Evolutionary conservation across 2,797 vertebrate species (phyloP), one percentile per base, ranked within the genome.

Genomic region (Eurystomus glaucurus): DNA sequence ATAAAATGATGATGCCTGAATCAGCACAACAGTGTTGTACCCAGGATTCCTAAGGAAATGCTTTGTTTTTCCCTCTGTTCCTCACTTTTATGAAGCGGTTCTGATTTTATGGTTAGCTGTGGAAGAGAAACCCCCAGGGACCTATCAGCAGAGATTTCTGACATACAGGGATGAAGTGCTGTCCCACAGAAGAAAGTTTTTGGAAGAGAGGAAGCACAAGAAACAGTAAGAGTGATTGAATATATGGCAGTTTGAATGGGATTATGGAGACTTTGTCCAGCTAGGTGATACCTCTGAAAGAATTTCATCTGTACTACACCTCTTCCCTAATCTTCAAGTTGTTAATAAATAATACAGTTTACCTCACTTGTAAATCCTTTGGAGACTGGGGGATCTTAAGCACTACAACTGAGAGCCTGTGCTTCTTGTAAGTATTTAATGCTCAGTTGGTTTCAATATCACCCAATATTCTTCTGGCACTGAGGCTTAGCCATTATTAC

Each of bases 391-490:
- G 9, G 14, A 74, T 92, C 65, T 57, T 61, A 72, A 90, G 71
- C 25, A 41, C 22, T 41, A 64, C 90, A 92, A 81, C 35, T 5
- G 4, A 77, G 15, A 85, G 43, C 11, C 51, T 0, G 0, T 58
- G 58, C 76, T 94, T 93, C 74, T 85, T 87, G 28, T 45, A 89
- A 41, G 60, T 68, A 85, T 82, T 92, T 78, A 88, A 66, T 26
- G 43, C 19, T 90, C 51, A 48, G 35, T 86, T 86, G 80, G 74
- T 91, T 94, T 93, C 77, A 79, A 8, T 69, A 84, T 85, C 74
- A 72, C n/a, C 43, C 78, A 35, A 94, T 92, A 84, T 71, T 54
- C 70, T 95, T 84, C 78, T 88, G 92, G 69, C 62, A 86, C 21
- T 2, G 1, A 55, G 14, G 35, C 21, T n/a, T 45, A 37, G 48